Evolutionary conservation across 1,140 invertebrate species (phyloP), one percentile per base, ranked within the genome.

Genomic region (Neoseiulus cucumeris): DNA sequence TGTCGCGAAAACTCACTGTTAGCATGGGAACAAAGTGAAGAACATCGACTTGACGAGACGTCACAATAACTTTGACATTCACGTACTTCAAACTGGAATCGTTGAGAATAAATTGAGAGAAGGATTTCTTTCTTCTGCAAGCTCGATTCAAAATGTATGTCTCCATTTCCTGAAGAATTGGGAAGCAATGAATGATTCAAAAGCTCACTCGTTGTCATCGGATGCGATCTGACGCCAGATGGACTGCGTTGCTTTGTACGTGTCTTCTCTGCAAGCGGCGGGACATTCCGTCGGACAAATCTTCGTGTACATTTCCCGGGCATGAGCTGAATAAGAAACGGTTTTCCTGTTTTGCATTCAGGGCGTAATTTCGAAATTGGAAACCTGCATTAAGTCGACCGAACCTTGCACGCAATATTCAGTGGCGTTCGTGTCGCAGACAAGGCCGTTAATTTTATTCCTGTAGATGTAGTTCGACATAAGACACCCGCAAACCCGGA

Each of bases 381-480:
- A 39, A 39, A 39, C 33, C 9, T 4, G 33, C 33, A 9, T 39
- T 39, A 9, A 39, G 33, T 39, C 33, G 9, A 9, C 33, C 33
- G 33, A 39, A 59, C 51, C 51, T 33, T 59, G 51, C 14, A 59
- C 51, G 22, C 51, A 59, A 17, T 25, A 18, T 17, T 29, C 22
- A 9, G 51, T 59, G 14, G 25, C 25, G 22, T 59, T 59, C 25
- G 14, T 14, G 51, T 59, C 51, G 22, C 51, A 59, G 51, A 59
- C 51, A 5, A 1, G 17, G 2, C 51, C 51, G 51, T 9, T 25
- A 25, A 59, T 59, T 25, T 59, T 59, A 25, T 59, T 59, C 14
- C 51, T 25, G 22, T 59, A 59, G 17, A 59, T 33, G 51, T 59
- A 59, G 22, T 59, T 59, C 14, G 51, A 59, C 51, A 59, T 59